Conservation (phyloP, 2,888 invertebrate species). For the Netelia inedita region DNA sequence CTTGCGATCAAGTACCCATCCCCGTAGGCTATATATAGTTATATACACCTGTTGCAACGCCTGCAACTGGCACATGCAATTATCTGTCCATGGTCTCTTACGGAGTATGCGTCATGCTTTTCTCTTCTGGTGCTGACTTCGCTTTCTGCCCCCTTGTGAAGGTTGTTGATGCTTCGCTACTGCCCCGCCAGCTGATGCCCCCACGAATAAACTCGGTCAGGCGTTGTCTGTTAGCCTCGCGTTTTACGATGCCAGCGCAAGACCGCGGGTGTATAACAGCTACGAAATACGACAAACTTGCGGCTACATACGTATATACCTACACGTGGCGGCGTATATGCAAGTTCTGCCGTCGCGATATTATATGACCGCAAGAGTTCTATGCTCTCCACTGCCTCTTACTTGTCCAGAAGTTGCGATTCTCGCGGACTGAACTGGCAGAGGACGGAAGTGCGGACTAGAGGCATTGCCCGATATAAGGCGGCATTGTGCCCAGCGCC, state of each 20-base stretch:
- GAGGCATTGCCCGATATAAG: no score
- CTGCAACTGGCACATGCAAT: constrained; percentile 62
- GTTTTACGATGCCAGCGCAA: constrained; percentile 57
- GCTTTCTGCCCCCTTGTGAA: constrained; percentile 28
- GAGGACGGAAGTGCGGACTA: neutral
- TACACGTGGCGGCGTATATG: constrained; percentile 17
- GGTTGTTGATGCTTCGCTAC: constrained; percentile 17
- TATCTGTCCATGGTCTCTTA: constrained; percentile 26
- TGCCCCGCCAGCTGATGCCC: constrained; percentile 52
- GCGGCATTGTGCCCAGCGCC: neutral
- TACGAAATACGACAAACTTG: neutral
- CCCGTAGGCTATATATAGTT: constrained; percentile 3
- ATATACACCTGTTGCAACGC: constrained; percentile 5
- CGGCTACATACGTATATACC: neutral
- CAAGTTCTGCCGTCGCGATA: constrained; percentile 39
- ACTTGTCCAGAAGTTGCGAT: constrained; percentile 51
- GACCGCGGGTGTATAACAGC: constrained; percentile 7
- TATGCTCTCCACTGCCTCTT: neutral
- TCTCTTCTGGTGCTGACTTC: constrained; percentile 41
- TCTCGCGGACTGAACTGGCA: constrained; percentile 10
- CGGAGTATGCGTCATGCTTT: constrained; percentile 38
- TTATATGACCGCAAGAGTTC: constrained; percentile 42
- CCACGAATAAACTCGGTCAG: constrained; percentile 48
- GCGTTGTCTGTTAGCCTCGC: constrained; percentile 41
- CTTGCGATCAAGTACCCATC: constrained; percentile 54